Percentiles rank a stretch among this genome's conserved stretches.
Conservation (phyloP, 2,113 vertebrate genomes). For the Barnardius zonarius region DNA sequence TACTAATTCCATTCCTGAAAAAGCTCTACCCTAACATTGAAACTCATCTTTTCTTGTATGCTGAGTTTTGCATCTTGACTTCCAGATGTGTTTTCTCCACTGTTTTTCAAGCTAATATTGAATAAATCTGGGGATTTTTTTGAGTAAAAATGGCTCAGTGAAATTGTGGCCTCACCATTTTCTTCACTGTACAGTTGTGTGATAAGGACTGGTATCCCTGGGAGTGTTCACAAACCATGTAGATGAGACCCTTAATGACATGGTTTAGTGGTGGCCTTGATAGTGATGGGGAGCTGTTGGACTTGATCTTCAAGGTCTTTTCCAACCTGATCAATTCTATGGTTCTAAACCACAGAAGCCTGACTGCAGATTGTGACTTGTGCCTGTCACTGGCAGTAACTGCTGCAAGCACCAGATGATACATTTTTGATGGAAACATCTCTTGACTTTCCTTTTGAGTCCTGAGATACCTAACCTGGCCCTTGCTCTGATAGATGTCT, state of each 20-base stretch:
- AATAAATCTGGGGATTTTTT: not conserved
- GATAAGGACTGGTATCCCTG: not conserved
- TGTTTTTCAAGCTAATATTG: not conserved
- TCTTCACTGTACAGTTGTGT: not conserved
- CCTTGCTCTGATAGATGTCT: not conserved
- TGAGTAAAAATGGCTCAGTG: not conserved
- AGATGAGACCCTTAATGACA: not conserved
- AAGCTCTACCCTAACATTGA: not conserved
- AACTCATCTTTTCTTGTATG: not conserved
- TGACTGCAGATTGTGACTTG: not conserved
- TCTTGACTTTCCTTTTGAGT: accelerated
- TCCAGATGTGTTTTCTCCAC: not conserved
- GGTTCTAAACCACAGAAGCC: not conserved
- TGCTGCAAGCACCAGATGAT: not conserved
- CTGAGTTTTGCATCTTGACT: not conserved
- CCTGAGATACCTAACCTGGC: not conserved
- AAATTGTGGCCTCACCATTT: not conserved
- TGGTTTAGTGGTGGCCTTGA: not conserved
- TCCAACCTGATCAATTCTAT: not conserved
- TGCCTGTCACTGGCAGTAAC: too few relatives aligned
- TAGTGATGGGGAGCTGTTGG: not conserved
- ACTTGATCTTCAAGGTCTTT: not conserved
- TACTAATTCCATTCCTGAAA: not conserved
- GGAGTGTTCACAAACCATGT: not conserved
- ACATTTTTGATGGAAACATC: accelerated